Conservation (phyloP, 2,113 vertebrate species). For the Alosa alosa region DNA sequence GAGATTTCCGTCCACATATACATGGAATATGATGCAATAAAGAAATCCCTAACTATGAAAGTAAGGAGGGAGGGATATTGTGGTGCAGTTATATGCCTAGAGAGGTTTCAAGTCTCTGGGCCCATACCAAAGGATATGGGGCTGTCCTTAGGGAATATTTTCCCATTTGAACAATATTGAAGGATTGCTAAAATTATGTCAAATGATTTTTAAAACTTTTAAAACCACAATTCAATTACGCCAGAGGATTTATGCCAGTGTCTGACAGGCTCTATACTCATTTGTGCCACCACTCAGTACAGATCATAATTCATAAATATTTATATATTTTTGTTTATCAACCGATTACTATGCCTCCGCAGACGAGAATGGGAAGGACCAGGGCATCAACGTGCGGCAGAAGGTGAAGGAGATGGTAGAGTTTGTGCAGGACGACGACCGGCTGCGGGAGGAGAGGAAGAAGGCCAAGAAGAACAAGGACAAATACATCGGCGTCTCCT, state of each 20-base stretch:
- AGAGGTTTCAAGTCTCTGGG: background rate
- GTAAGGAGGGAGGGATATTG: background rate
- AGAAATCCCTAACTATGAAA: background rate
- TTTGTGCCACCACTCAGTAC: background rate
- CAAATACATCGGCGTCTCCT: conserved; percentile 96
- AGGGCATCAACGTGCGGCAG: conserved; percentile 96
- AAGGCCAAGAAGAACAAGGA: conserved; percentile 99
- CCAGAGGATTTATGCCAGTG: background rate
- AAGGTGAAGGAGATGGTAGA: conserved; percentile 99
- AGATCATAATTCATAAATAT: background rate
- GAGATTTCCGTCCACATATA: background rate
- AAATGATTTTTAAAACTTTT: background rate
- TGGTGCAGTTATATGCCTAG: background rate
- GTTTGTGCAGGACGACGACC: conserved; percentile 94
- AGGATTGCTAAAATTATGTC: background rate
- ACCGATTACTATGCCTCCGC: conserved; percentile 15
- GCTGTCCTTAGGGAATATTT: background rate
- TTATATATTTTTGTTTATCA: background rate
- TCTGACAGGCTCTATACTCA: no score
- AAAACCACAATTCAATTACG: background rate
- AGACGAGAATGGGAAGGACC: conserved; percentile 97
- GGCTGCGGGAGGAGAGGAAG: conserved; percentile 92
- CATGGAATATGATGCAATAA: background rate
- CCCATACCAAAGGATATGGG: background rate
- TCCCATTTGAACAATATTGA: background rate